Conservation (phyloP, 23 tunicate species). For the Halocynthia roretzi region DNA sequence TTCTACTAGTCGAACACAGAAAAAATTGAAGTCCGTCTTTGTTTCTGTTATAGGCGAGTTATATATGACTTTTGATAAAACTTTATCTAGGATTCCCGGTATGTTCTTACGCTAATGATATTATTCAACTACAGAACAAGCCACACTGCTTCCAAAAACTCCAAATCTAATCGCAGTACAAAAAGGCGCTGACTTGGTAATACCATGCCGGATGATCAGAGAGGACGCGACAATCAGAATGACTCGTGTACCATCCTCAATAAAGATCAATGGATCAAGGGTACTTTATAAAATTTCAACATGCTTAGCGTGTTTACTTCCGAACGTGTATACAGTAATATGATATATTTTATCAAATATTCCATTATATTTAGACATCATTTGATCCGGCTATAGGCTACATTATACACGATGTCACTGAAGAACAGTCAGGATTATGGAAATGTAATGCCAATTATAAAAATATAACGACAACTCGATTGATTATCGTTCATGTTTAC, state of each 20-base stretch:
- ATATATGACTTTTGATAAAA: too few relatives aligned
- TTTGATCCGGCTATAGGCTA: slow-evolving; percentile 57
- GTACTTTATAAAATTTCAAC: neutral
- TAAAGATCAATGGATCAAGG: neutral
- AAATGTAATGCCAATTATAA: slow-evolving; percentile 35
- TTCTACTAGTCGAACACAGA: neutral
- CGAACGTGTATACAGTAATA: neutral
- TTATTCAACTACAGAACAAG: neutral
- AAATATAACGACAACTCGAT: neutral
- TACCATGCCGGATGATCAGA: slow-evolving; percentile 49
- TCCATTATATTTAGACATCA: slow-evolving; percentile 21
- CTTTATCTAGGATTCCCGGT: neutral
- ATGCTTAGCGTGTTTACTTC: neutral
- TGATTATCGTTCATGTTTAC: slow-evolving; percentile 3
- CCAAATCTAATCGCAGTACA: neutral
- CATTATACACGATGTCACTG: slow-evolving; percentile 23
- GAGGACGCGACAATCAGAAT: slow-evolving; percentile 26
- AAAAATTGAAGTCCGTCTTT: slow-evolving; percentile 25
- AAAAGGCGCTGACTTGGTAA: slow-evolving; percentile 22
- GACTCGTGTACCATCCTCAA: neutral
- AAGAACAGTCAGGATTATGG: slow-evolving; percentile 56
- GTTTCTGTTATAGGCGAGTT: slow-evolving; percentile 44
- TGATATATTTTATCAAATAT: neutral
- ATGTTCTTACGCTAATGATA: neutral
- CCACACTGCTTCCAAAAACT: slow-evolving; percentile 15